These are phyloP conservation scores for Orgyia antiqua DNA, from an alignment of 2,888 invertebrate species.

Conservation along the genomic window DNA sequence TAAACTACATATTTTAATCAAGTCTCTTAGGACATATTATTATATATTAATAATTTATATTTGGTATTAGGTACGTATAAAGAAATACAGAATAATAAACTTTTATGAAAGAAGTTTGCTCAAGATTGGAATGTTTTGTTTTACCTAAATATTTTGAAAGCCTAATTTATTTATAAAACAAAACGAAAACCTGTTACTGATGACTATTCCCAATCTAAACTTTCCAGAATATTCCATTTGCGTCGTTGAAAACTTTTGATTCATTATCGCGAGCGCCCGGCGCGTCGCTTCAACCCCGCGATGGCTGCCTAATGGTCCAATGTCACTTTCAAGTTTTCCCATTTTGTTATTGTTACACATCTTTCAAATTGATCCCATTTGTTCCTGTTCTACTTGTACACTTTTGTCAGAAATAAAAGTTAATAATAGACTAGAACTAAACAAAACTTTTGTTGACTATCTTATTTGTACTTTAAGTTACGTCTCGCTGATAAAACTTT, in stretches of 20 bases:
- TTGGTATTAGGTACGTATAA: no score
- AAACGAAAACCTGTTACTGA: constrained; percentile 18
- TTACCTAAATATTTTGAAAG: not conserved
- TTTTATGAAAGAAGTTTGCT: no score
- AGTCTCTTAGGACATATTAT: no score
- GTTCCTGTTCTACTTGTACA: constrained; percentile 41
- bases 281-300: constrained; percentile 29
- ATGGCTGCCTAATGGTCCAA: constrained; percentile 49
- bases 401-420: constrained; percentile 38
- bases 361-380: constrained; percentile 60
- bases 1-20: no score
- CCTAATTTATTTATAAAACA: constrained; percentile 14
- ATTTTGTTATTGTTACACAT: constrained; percentile 61
- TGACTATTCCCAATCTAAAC: constrained; percentile 26
- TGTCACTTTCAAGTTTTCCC: constrained; percentile 58
- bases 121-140: not conserved
- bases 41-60: no score
- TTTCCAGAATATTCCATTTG: constrained; percentile 34
- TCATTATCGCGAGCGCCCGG: constrained; percentile 39
- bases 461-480: not conserved
- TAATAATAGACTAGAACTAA: constrained; percentile 41
- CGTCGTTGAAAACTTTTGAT: constrained; percentile 45
- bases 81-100: no score
- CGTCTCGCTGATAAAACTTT: not conserved
- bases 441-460: constrained; percentile 23